These are phyloP conservation scores for Carcharodon carcharias DNA, from an alignment of 2,797 vertebrate genomes.

Conservation along the genomic window DNA sequence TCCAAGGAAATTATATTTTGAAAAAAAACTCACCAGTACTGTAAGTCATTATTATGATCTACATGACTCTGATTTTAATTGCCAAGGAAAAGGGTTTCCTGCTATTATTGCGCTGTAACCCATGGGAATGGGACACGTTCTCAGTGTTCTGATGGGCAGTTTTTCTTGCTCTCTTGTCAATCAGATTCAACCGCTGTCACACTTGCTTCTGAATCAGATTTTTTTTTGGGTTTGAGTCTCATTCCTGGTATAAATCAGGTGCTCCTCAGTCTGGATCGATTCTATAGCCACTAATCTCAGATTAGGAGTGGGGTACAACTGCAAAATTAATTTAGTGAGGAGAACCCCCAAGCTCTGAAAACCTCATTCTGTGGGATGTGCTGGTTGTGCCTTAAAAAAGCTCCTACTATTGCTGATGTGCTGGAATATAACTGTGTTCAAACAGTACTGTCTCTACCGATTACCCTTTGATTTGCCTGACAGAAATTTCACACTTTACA, in stretches of 20 bases:
- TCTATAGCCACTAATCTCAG: neutral
- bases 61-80: neutral
- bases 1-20: neutral
- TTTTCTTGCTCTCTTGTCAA: neutral
- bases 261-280: neutral
- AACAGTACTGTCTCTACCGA: neutral
- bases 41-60: neutral
- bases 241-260: no score
- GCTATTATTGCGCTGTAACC: neutral
- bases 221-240: neutral
- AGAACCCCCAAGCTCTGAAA: neutral
- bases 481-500: neutral
- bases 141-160: neutral
- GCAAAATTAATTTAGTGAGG: neutral
- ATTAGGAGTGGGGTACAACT: neutral
- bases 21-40: neutral
- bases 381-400: neutral
- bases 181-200: no score
- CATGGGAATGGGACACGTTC: no score
- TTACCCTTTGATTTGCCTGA: neutral
- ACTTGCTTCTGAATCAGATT: neutral
- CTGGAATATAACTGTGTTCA: neutral
- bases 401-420: neutral
- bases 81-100: neutral
- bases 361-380: neutral